A percentile compares a stretch with the other conserved stretches of the same genome.
Conservation (phyloP, 2,888 invertebrate species). For the Perdita meconis region DNA sequence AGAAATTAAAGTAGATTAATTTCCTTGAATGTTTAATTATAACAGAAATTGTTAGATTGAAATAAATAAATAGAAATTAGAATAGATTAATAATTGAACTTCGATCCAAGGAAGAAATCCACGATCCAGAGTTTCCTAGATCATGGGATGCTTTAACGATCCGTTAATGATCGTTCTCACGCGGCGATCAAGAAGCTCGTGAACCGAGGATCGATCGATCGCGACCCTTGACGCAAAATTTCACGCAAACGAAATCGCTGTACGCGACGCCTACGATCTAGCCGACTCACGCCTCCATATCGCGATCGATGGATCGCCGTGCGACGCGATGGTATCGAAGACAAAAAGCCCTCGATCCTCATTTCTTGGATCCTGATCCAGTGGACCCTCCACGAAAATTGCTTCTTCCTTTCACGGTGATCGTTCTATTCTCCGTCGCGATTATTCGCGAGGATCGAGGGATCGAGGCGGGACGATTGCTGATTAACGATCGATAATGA, state of each 20-base stretch:
- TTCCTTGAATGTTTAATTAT: too few relatives aligned
- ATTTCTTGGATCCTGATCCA: constrained; percentile 19
- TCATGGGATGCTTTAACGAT: constrained; percentile 16
- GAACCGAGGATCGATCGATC: constrained; percentile 32
- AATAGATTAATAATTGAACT: too few relatives aligned
- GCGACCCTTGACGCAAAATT: too few relatives aligned
- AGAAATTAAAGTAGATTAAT: too few relatives aligned
- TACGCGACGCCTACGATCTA: constrained; percentile 38
- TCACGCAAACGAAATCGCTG: too few relatives aligned
- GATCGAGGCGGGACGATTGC: constrained; percentile 27
- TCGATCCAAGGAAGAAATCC: too few relatives aligned
- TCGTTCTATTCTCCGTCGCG: constrained; percentile 38
- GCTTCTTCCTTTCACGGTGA: constrained; percentile 44
- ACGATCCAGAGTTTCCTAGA: neutral
- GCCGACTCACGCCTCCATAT: constrained; percentile 47
- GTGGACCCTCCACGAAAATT: constrained; percentile 29
- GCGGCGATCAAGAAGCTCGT: too few relatives aligned
- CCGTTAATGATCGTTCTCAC: too few relatives aligned
- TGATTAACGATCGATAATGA: constrained; percentile 52
- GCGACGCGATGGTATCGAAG: constrained; percentile 31
- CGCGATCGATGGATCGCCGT: constrained; percentile 47
- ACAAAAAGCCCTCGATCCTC: constrained; percentile 42
- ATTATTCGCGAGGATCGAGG: constrained; percentile 27
- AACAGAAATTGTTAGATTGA: too few relatives aligned
- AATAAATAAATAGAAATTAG: too few relatives aligned